Percentiles rank a stretch among this genome's conserved stretches.
Conservation (phyloP, 1,140 invertebrate species). For the Tribolium castaneum region DNA sequence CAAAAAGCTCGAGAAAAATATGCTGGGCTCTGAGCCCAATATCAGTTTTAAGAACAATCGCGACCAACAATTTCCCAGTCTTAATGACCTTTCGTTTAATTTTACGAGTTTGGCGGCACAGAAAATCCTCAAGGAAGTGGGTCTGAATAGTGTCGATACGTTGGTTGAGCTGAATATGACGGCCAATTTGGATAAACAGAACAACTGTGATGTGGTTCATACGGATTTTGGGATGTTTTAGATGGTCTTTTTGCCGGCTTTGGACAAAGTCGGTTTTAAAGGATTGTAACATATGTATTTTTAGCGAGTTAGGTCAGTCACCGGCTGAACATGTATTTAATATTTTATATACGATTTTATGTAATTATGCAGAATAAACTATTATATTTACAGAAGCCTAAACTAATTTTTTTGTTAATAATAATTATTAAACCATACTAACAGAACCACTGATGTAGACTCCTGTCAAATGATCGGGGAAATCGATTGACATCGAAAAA, state of each 20-base stretch:
- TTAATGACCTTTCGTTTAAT: slow-evolving; percentile 85
- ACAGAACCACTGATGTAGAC: too few relatives aligned
- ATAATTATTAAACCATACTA: too few relatives aligned
- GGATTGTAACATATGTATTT: slow-evolving; percentile 12
- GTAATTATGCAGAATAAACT: slow-evolving; percentile 28
- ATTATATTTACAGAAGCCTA: not conserved
- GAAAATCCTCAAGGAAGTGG: slow-evolving; percentile 84
- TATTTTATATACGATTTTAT: slow-evolving; percentile 24
- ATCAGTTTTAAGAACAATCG: slow-evolving; percentile 63
- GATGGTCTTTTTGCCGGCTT: slow-evolving; percentile 26
- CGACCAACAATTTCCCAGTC: slow-evolving; percentile 83
- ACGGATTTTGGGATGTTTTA: slow-evolving; percentile 69
- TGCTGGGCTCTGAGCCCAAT: slow-evolving; percentile 65
- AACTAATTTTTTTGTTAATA: too few relatives aligned
- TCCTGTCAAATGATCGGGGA: too few relatives aligned
- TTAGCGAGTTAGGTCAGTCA: not conserved
- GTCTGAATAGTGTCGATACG: slow-evolving; percentile 87
- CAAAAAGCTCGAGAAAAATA: slow-evolving; percentile 68
- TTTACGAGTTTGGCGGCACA: slow-evolving; percentile 88
- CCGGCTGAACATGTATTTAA: slow-evolving; percentile 20
- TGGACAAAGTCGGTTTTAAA: slow-evolving; percentile 19
- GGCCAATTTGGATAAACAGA: slow-evolving; percentile 78
- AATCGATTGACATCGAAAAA: too few relatives aligned
- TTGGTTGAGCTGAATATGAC: slow-evolving; percentile 88
- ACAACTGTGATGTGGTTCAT: slow-evolving; percentile 75